Base-by-base conservation (phyloP, 1,140 invertebrate species). In the Plectus sambesii region DNA sequence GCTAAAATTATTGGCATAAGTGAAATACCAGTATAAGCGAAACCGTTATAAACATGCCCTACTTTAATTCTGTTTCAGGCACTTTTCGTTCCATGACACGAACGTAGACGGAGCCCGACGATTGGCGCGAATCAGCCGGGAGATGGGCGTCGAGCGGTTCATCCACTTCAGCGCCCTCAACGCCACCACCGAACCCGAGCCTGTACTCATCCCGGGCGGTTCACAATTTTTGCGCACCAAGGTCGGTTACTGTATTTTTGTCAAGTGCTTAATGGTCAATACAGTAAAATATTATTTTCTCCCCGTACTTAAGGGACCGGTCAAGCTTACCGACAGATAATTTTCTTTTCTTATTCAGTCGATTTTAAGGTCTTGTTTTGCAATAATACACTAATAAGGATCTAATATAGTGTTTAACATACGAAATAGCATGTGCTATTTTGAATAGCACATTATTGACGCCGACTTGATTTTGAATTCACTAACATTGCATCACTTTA, bases 71-170 rank as follows among this genome's bases (percentile, higher is more conserved):
- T 30, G 56, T 42, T 59, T 47, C 24, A 73, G 71, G 22, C 89
- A 89, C 68, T 93, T 82, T 54, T 78, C 73, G 38, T 87, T 79
- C 63, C 71, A 82, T 25, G 83, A 89, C 6, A 60, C 59, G 5
- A 47, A 67, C 51, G 66, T 51, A 20, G 27, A 55, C 9, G 70
- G 68, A 20, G 66, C 75, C 17, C 53, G 68, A 6, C 49, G 53
- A 6, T 65, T 76, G 49, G 75, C 75, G 9, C 52, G 64, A 17
- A 56, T 74, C 46, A 63, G 69, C n/a, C 60, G 63, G 27, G 72
- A 77, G 51, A 62, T 55, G 57, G 73, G 72, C n/a, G 73, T 76
- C 2, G 64, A 75, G 45, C 71, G 64, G 23, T 66, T 76, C 5
- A 58, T 76, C 29, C 75, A 76, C 54, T 50, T 76, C 6, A 75